A percentile compares a stretch with the other conserved stretches of the same genome.
Evolutionary conservation across 2,797 vertebrate genomes (phyloP).

Genomic region (Manis pentadactyla): DNA sequence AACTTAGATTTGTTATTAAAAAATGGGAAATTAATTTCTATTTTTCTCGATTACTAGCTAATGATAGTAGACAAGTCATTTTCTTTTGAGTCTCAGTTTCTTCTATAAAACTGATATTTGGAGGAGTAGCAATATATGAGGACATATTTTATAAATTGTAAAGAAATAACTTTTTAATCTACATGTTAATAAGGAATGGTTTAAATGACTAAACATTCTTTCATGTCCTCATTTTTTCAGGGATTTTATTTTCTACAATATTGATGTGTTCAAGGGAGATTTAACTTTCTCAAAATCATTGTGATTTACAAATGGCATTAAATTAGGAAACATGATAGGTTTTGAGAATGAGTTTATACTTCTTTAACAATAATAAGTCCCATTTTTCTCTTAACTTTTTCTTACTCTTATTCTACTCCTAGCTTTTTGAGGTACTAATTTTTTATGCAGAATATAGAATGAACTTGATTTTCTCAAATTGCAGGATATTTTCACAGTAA

Average conservation of each 20-base stretch:
- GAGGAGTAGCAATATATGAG: background rate
- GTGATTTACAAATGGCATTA: background rate
- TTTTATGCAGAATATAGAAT: background rate
- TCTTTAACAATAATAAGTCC: background rate
- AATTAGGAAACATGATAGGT: background rate
- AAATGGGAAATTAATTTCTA: background rate
- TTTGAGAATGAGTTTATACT: background rate
- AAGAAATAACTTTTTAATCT: background rate
- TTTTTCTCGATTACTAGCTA: background rate
- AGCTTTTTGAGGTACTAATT: background rate
- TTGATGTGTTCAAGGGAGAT: background rate
- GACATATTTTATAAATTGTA: background rate
- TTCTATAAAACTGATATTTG: background rate
- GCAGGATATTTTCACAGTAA: background rate
- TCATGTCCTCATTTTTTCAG: background rate
- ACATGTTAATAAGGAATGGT: background rate
- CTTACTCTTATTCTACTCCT: background rate
- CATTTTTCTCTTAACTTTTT: background rate
- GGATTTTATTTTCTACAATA: background rate
- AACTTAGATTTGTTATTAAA: background rate
- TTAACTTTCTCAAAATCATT: background rate
- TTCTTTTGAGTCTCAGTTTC: background rate
- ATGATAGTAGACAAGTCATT: background rate
- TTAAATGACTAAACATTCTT: background rate
- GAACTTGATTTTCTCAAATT: background rate